These are phyloP conservation scores for Caretta caretta DNA, from an alignment of 2,113 vertebrate species.

Conservation along the genomic window DNA sequence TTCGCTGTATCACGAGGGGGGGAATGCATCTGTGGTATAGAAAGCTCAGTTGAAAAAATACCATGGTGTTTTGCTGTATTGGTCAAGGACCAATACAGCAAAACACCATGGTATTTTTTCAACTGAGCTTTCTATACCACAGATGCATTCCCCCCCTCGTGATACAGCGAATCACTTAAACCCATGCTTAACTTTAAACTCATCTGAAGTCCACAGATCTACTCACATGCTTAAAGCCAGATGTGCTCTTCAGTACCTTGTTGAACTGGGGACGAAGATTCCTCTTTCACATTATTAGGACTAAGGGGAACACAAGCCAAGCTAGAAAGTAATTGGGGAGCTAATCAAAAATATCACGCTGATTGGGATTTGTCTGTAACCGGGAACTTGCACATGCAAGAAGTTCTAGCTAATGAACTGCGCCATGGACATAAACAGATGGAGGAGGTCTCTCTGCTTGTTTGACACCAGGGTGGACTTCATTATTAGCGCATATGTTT, in stretches of 20 bases:
- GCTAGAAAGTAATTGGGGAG: background rate
- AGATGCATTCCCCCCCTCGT: background rate
- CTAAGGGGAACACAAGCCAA: background rate
- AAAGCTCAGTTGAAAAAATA: too few species aligned
- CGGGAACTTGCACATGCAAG: background rate
- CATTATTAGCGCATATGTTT: slow-evolving; percentile 30
- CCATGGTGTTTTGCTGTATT: too few species aligned
- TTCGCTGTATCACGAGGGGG: too few species aligned
- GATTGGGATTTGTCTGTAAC: background rate
- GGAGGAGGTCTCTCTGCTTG: background rate
- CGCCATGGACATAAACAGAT: background rate
- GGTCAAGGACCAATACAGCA: background rate
- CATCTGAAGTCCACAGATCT: background rate
- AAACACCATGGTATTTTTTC: background rate
- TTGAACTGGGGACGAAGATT: background rate
- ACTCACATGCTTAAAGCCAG: background rate
- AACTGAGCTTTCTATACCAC: background rate
- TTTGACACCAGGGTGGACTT: background rate
- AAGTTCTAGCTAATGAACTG: background rate
- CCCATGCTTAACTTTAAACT: background rate
- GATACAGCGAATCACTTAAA: background rate
- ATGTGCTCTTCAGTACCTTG: background rate
- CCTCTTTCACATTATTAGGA: background rate
- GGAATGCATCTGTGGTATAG: too few species aligned
- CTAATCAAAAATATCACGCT: background rate